phyloP scores from a whole-genome alignment of 2,797 vertebrate species.

The Gymnoscopelus braueri region DNA sequence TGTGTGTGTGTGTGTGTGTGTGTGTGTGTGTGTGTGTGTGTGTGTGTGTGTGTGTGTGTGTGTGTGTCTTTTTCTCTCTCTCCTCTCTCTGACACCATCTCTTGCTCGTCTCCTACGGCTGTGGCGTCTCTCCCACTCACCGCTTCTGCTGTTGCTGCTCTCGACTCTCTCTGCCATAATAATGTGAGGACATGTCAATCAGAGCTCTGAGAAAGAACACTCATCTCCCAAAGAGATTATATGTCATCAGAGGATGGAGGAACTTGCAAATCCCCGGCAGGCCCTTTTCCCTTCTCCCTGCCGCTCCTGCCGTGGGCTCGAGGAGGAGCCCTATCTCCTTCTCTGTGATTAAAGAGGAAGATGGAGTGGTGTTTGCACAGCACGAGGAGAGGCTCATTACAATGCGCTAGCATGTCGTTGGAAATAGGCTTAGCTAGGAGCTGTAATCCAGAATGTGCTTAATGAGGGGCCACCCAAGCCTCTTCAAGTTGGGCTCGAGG shows the following conservation, averaged over 20 bases:
- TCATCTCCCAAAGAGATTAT: slow-evolving; percentile 82
- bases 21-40: too few relatives aligned
- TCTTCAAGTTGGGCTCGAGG: slow-evolving; percentile 69
- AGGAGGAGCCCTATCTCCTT: slow-evolving; percentile 69
- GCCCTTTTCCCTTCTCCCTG: slow-evolving; percentile 19
- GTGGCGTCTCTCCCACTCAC: slow-evolving; percentile 46
- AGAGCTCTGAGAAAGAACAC: slow-evolving; percentile 71
- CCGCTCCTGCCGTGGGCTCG: slow-evolving; percentile 51
- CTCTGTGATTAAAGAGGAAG: slow-evolving; percentile 80
- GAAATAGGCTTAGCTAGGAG: slow-evolving; percentile 71
- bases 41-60: too few relatives aligned
- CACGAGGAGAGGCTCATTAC: slow-evolving; percentile 79
- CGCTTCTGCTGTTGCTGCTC: slow-evolving; percentile 22
- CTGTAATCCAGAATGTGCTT: slow-evolving; percentile 82
- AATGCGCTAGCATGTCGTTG: slow-evolving; percentile 81
- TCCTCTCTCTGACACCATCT: slow-evolving; percentile 36
- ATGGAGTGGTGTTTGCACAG: slow-evolving; percentile 75
- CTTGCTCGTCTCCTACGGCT: slow-evolving; percentile 37
- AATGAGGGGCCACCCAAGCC: slow-evolving; percentile 76
- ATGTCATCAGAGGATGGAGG: slow-evolving; percentile 80
- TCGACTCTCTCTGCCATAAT: slow-evolving; percentile 48
- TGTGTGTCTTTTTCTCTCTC: neutral
- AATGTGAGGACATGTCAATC: slow-evolving; percentile 76
- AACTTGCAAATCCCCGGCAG: slow-evolving; percentile 80
- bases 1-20: too few relatives aligned